Evolutionary conservation across 2,888 invertebrate species (phyloP).

Genomic region (Phragmatobia fuliginosa): DNA sequence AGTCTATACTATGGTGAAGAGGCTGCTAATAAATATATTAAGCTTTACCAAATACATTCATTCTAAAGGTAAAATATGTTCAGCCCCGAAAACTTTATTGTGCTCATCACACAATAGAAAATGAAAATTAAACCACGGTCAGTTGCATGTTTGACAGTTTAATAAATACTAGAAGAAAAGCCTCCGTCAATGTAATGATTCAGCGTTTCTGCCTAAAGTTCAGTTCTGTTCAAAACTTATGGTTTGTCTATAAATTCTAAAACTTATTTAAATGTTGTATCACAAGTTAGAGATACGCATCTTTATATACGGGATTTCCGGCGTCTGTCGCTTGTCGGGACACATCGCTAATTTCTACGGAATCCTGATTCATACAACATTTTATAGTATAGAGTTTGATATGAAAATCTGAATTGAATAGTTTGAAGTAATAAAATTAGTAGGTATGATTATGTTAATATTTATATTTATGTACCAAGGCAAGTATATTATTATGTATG

Average conservation of each 20-base stretch:
- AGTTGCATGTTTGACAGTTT: too few relatives aligned
- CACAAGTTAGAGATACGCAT: conserved; percentile 76
- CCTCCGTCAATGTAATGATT: background rate
- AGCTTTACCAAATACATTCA: too few relatives aligned
- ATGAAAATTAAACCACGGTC: too few relatives aligned
- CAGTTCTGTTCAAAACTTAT: conserved; percentile 37
- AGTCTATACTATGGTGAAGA: too few relatives aligned
- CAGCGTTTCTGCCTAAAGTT: background rate
- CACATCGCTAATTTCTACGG: conserved; percentile 72
- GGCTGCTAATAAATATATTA: too few relatives aligned
- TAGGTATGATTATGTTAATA: too few relatives aligned
- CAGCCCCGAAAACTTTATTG: too few relatives aligned
- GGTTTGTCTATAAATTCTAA: conserved; percentile 75
- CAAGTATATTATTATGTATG: too few relatives aligned
- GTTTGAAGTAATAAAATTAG: background rate
- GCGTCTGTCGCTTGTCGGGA: conserved; percentile 65
- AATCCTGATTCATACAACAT: conserved; percentile 61
- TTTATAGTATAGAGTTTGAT: conserved; percentile 32
- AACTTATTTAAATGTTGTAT: conserved; percentile 81
- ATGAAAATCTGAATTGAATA: conserved; percentile 12
- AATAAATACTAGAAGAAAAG: too few relatives aligned
- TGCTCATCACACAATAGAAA: too few relatives aligned
- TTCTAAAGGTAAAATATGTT: too few relatives aligned
- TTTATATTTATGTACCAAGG: too few relatives aligned
- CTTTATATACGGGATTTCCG: conserved; percentile 85